Evolutionary conservation across 2,797 vertebrate species (phyloP).

Genomic region (Psittacula derbiana): DNA sequence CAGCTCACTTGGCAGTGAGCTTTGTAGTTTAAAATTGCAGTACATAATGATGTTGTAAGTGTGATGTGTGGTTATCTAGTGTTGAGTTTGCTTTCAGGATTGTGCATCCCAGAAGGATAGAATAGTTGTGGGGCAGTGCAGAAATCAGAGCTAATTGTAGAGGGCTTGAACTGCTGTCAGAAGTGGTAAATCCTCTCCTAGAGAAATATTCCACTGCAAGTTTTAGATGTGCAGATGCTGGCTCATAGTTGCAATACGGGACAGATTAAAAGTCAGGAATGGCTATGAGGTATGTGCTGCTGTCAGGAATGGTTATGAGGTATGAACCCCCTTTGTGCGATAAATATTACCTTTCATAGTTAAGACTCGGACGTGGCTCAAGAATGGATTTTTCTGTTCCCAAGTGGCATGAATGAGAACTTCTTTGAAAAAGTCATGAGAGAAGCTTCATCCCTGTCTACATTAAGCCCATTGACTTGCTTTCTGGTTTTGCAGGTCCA

Average conservation of each 20-base stretch:
- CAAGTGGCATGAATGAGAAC: neutral
- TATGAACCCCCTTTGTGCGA: neutral
- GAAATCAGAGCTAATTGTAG: neutral
- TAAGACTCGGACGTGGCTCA: neutral
- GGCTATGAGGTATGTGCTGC: neutral
- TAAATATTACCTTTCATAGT: neutral
- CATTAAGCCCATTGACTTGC: accelerated
- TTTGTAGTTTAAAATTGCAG: neutral
- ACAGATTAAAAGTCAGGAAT: neutral
- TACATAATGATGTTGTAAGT: neutral
- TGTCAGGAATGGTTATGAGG: neutral
- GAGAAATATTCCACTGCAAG: neutral
- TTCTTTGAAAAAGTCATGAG: neutral
- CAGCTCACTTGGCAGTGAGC: neutral
- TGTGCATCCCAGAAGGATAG: neutral
- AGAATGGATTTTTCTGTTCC: neutral
- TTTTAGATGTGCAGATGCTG: neutral
- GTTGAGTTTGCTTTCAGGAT: accelerated
- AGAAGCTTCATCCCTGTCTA: neutral
- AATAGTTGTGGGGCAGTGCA: neutral
- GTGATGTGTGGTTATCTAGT: neutral
- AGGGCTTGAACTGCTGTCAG: neutral
- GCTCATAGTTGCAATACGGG: accelerated
- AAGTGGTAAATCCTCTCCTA: neutral
- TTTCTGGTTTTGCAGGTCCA: neutral